A percentile compares a stretch with the other conserved stretches of the same genome.
Conservation (phyloP, 2,888 invertebrate genomes). For the Mythimna lalbum region DNA sequence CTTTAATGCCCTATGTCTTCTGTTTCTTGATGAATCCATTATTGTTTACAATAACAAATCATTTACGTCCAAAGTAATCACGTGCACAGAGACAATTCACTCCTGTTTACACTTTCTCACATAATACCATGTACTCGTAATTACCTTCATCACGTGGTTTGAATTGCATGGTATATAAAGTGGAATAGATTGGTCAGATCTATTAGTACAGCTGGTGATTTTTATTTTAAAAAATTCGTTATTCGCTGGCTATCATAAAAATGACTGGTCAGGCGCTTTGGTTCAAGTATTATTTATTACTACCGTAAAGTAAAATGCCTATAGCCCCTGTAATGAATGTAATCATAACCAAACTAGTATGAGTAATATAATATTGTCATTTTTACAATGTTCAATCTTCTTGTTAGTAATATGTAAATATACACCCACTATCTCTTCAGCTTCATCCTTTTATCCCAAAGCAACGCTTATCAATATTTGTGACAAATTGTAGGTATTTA, state of each 20-base stretch:
- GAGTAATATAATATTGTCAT: slow-evolving; percentile 2
- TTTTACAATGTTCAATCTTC: not conserved
- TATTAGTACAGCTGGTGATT: not conserved
- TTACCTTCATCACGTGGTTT: slow-evolving; percentile 42
- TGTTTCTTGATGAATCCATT: slow-evolving; percentile 13
- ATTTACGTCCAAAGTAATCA: slow-evolving; percentile 26
- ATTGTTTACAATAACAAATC: slow-evolving; percentile 35
- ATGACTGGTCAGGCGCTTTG: not conserved
- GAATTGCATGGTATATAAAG: slow-evolving; percentile 21
- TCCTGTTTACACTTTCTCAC: slow-evolving; percentile 43
- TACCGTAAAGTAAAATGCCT: not conserved
- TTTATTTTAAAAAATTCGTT: not conserved
- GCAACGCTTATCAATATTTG: slow-evolving; percentile 47
- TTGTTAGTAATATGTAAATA: slow-evolving; percentile 34
- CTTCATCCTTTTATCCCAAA: slow-evolving; percentile 38
- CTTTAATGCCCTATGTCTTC: not conserved
- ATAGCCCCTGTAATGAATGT: not conserved
- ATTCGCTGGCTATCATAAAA: not conserved
- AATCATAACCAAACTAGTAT: slow-evolving; percentile 12
- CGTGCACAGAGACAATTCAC: slow-evolving; percentile 44
- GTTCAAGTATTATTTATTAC: not conserved
- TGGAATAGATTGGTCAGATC: not conserved
- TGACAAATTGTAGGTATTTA: slow-evolving; percentile 44
- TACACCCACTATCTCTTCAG: slow-evolving; percentile 15
- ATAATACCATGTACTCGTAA: slow-evolving; percentile 40